Conservation (phyloP, 2,113 vertebrate genomes). For the Leucosticte australis region DNA sequence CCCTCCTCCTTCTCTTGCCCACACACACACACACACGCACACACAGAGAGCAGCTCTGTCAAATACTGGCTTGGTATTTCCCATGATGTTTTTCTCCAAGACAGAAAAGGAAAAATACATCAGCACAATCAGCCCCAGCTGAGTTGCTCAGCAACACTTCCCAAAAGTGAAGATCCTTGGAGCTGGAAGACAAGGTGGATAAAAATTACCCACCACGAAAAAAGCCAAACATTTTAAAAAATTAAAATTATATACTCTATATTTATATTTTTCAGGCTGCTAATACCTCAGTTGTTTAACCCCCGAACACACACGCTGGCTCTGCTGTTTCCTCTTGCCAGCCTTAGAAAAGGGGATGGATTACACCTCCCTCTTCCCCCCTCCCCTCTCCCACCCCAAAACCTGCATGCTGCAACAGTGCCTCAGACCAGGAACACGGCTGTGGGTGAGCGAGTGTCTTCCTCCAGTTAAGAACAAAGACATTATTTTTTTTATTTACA, state of each 20-base stretch:
- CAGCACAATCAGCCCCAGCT: background rate
- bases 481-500: constrained; percentile 73
- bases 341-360: background rate
- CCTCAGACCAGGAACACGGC: constrained; percentile 59
- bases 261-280: constrained; percentile 21
- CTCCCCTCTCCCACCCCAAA: background rate
- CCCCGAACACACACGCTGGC: background rate
- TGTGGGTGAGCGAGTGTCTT: constrained; percentile 55
- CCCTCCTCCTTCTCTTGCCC: background rate
- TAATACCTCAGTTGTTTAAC: background rate
- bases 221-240: background rate
- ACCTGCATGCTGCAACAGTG: background rate
- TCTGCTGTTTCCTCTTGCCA: background rate
- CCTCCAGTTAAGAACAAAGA: constrained; percentile 77
- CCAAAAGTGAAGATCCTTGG: constrained; percentile 37
- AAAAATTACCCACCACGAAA: constrained; percentile 25
- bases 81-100: constrained; percentile 16
- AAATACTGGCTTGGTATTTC: constrained; percentile 52
- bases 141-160: constrained; percentile 37
- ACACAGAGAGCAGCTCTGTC: background rate
- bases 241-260: background rate
- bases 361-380: background rate
- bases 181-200: constrained; percentile 55
- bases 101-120: constrained; percentile 18
- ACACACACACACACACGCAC: background rate